Base-by-base conservation (phyloP, 2,797 vertebrate genomes). In the Myiotriccus ornatus region DNA sequence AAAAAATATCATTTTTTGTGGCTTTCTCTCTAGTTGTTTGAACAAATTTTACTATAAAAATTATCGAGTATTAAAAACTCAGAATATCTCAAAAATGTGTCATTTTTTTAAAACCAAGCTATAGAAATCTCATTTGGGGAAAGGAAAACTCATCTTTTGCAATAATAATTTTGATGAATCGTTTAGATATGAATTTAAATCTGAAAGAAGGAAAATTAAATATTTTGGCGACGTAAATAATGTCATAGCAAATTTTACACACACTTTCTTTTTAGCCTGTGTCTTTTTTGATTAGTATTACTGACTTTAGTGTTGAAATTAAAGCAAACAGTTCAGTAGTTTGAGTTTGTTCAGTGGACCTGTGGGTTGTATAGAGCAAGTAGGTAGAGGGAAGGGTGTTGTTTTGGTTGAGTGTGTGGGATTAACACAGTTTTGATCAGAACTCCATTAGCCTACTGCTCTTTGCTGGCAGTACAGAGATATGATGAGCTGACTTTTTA, bases 171-270 rank as follows among this genome's bases (percentile, higher is more conserved):
- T 96, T 88, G 30, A 67, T 89, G 55, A 88, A 88, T 84, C 96
- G 35, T 92, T 93, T 68, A 73, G 85, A 34, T 78, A 43, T 52
- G 23, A 95, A 80, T 63, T 86, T 70, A 87, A 49, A 90, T 56
- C 18, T 85, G 78, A 96, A 84, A 94, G 39, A 89, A 92, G 65
- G 22, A 65, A 88, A 86, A 71, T 34, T 80, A 93, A 91, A 86
- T 46, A 70, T 39, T 62, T 79, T 83, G n/a, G 32, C 93, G 30
- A 55, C 87, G 62, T 82, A 89, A 89, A 93, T 91, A 91, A 91
- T 64, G 37, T 93, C 78, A 27, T 65, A 87, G 84, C 63, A 91
- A 95, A 97, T 94, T 71, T 94, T 71, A 78, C 44, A 32, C 64
- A 47, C 41, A 24, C 53, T 90, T 81, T 59, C 9, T 37, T 86